Conservation (phyloP, 2,113 vertebrate species). For the Promerops cafer region DNA sequence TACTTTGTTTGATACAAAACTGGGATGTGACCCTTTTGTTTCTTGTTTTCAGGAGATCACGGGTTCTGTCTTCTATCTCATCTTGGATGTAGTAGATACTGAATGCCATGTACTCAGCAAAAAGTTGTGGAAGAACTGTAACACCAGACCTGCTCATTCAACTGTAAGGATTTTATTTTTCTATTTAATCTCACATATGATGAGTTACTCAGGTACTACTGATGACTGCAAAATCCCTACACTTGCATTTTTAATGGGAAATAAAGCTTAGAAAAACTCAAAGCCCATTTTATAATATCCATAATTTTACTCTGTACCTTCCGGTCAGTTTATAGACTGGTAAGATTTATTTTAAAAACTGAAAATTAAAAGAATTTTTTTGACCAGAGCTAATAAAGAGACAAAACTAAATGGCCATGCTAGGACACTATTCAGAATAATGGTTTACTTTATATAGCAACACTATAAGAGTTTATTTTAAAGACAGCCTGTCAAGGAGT, state of each 20-base stretch:
- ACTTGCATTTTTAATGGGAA: not conserved
- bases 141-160: rapidly evolving
- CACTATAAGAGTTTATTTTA: not conserved
- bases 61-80: conserved; percentile 62
- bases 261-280: not conserved
- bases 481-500: not conserved
- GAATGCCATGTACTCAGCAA: conserved; percentile 62
- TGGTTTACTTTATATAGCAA: not conserved
- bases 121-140: conserved; percentile 47
- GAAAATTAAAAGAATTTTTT: not conserved
- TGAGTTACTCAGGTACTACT: not conserved
- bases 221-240: not conserved
- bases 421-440: not conserved
- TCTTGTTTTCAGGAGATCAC: not conserved
- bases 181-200: not conserved
- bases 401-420: not conserved
- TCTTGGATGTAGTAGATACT: conserved; percentile 64
- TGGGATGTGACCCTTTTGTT: not conserved
- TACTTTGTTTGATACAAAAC: not conserved
- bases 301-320: not conserved
- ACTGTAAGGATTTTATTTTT: conserved; percentile 43
- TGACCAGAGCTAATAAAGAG: not conserved
- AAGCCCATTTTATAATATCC: not conserved
- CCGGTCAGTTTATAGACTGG: not conserved
- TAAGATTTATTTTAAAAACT: not conserved